These are phyloP conservation scores for Cinclus mexicanus DNA, from an alignment of 2,113 vertebrate genomes.

Conservation along the genomic window DNA sequence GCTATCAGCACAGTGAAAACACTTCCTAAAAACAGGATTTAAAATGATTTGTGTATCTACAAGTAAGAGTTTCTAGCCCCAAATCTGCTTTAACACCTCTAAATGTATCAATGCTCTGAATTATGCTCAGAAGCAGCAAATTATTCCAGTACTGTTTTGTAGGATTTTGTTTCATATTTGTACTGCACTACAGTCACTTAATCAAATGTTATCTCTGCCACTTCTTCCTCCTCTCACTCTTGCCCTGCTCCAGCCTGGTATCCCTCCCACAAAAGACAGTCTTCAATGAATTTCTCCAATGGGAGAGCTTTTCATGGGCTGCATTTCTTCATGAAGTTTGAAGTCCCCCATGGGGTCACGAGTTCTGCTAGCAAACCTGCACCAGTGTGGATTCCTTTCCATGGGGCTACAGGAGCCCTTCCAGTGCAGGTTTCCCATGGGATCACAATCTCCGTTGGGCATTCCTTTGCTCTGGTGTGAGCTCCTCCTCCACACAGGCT, in stretches of 20 bases:
- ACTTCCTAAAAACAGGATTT: not conserved
- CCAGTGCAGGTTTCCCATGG: rapidly evolving
- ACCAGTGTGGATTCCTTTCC: not conserved
- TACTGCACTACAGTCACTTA: not conserved
- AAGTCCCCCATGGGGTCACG: not conserved
- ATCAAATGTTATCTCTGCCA: not conserved
- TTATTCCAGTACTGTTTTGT: not conserved
- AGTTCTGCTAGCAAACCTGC: not conserved
- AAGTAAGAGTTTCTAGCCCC: not conserved
- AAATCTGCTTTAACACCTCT: not conserved
- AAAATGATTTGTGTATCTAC: not conserved
- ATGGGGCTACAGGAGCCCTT: not conserved
- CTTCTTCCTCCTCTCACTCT: not conserved
- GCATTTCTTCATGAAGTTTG: not conserved
- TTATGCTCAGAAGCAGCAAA: not conserved
- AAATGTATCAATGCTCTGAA: not conserved
- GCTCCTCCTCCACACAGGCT: not conserved
- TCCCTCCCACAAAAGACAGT: not conserved
- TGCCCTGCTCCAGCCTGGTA: not conserved
- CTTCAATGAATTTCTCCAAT: not conserved
- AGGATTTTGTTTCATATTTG: not conserved
- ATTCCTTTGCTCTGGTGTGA: not conserved
- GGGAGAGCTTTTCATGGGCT: not conserved
- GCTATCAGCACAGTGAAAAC: not conserved
- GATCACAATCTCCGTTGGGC: not conserved